Evolutionary conservation across 2,888 invertebrate genomes (phyloP).

Genomic region (Coremacera marginata): DNA sequence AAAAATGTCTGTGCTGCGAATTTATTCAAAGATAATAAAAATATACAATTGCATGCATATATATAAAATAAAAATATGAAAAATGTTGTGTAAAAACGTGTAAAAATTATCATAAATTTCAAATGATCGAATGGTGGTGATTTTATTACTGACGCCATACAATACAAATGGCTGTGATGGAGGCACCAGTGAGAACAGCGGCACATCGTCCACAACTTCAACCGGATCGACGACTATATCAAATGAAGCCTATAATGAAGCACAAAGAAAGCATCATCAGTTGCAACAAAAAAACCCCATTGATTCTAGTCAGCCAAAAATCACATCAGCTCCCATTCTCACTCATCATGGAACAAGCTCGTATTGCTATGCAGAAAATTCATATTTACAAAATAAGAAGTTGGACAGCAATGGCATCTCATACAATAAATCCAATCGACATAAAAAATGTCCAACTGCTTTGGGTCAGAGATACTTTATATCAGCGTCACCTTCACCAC

Average conservation of each 20-base stretch:
- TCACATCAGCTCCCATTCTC: background rate
- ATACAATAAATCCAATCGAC: background rate
- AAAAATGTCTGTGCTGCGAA: background rate
- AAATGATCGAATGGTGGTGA: slow-evolving; percentile 71
- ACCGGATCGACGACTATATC: slow-evolving; percentile 67
- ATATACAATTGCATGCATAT: slow-evolving; percentile 16
- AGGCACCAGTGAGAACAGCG: slow-evolving; percentile 59
- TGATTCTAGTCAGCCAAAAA: slow-evolving; percentile 39
- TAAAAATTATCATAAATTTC: slow-evolving; percentile 53
- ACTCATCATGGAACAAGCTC: slow-evolving; percentile 27
- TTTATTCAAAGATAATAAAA: slow-evolving; percentile 1
- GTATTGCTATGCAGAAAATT: slow-evolving; percentile 29
- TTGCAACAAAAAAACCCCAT: slow-evolving; percentile 39
- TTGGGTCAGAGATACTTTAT: slow-evolving; percentile 27
- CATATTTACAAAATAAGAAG: slow-evolving; percentile 15
- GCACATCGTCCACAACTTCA: slow-evolving; percentile 63
- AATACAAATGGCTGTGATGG: slow-evolving; percentile 65
- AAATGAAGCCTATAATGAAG: slow-evolving; percentile 46
- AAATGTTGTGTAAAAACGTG: slow-evolving; percentile 13
- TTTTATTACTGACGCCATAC: slow-evolving; percentile 70
- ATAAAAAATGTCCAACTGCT: background rate
- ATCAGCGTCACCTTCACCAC: slow-evolving; percentile 41
- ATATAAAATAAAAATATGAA: background rate
- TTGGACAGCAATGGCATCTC: background rate
- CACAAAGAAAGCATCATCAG: slow-evolving; percentile 28